These are phyloP conservation scores for Lepilemur ruficaudatus DNA, from an alignment of 2,797 vertebrate species.

Conservation along the genomic window DNA sequence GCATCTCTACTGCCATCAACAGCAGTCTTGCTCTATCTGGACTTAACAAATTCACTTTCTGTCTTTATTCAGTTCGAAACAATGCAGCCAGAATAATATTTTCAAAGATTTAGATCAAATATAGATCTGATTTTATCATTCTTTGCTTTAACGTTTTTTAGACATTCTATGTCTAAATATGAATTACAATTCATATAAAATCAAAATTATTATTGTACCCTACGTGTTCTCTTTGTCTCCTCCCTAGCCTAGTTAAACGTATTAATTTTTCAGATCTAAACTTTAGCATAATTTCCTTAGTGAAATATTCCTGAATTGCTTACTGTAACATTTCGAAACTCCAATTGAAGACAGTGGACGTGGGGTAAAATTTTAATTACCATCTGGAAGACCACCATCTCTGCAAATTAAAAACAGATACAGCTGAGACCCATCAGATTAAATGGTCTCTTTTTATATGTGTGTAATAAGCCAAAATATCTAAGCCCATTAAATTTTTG, in stretches of 20 bases:
- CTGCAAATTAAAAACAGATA: slow-evolving; percentile 30
- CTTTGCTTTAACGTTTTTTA: neutral
- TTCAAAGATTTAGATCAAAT: neutral
- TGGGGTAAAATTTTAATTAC: neutral
- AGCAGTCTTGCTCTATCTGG: neutral
- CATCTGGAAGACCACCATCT: neutral
- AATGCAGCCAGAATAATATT: neutral
- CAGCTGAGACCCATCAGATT: neutral
- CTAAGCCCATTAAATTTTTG: slow-evolving; percentile 13
- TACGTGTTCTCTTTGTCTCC: neutral
- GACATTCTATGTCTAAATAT: neutral
- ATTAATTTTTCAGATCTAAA: neutral
- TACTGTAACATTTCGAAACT: neutral
- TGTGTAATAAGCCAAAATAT: neutral
- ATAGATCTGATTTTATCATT: neutral
- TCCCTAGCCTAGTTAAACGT: neutral
- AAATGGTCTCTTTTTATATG: neutral
- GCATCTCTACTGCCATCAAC: neutral
- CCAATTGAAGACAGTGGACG: neutral
- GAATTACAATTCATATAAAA: neutral
- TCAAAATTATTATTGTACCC: neutral
- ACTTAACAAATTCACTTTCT: neutral
- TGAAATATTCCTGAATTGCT: neutral
- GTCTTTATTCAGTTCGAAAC: neutral
- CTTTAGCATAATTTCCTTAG: neutral